Evolutionary conservation across 2,797 vertebrate genomes (phyloP), one percentile per base, ranked within the genome.

Genomic region (Lepus townsendii): DNA sequence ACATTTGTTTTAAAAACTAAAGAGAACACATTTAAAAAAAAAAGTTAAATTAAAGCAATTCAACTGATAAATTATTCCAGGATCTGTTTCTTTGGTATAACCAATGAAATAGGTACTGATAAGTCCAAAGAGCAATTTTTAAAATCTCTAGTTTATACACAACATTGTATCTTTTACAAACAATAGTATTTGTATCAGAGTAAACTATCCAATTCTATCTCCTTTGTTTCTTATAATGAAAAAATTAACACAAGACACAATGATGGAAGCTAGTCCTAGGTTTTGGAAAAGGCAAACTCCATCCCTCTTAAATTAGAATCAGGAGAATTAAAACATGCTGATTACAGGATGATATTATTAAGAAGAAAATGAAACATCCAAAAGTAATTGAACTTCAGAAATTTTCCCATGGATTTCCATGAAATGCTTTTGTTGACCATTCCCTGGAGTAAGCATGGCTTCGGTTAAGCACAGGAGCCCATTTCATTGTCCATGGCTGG

Each of bases 241-340:
- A 90, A 87, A 76, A 79, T 50, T 68, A 84, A 50, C 20, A 68
- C 11, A 80, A 66, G 66, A 89, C 26, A 88, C 35, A 84, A 17
- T 24, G n/a, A 71, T 80, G n/a, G 30, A 78, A 91, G 52, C 32
- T 77, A 57, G 52, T 24, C 52, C 11, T 60, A 38, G 13, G n/a
- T 94, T 79, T 89, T 78, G 22, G 47, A 90, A 96, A 84, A 92
- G 57, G 19, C 42, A 94, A 69, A 6, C 35, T 88, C n/a, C 22
- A 86, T 11, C 20, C 84, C 79, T 65, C 22, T 83, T 85, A 27
- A 76, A 65, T 85, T 60, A 83, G 42, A 90, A 77, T 27, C 35
- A n/a, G 72, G 62, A 93, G 85, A 19, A 27, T 87, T 90, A 68
- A 75, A 93, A 30, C 24, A 86, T 27, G n/a, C 54, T 87, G 27